Percentiles rank a stretch among this genome's conserved stretches.
Evolutionary conservation across 2,797 vertebrate genomes (phyloP).

Genomic region (Atherinosoma microstoma): DNA sequence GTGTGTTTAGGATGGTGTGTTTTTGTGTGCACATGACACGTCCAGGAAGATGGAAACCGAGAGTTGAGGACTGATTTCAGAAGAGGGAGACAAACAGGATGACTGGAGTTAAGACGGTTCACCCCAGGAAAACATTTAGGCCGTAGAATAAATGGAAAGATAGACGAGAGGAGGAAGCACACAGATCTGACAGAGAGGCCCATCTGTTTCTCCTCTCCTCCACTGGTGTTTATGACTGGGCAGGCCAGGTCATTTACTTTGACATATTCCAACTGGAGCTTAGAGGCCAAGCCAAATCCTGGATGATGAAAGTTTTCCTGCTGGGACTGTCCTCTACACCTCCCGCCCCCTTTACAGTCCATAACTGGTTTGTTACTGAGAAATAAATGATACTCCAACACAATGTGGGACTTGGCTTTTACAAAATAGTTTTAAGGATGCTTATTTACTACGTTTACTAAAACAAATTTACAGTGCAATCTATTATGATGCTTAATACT

Average conservation of each 20-base stretch:
- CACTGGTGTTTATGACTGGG: constrained; percentile 58
- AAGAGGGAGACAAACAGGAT: constrained; percentile 22
- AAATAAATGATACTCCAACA: too few species aligned
- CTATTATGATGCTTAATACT: too few species aligned
- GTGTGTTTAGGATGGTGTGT: constrained; percentile 21
- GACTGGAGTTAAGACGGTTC: constrained; percentile 38
- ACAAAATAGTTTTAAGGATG: neutral
- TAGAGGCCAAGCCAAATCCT: constrained; percentile 38
- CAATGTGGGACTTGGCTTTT: neutral
- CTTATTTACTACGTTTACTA: neutral
- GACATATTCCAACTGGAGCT: constrained; percentile 58
- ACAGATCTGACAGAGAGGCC: constrained; percentile 64
- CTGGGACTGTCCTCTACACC: constrained; percentile 28
- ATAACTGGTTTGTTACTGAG: neutral
- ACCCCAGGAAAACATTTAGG: constrained; percentile 32
- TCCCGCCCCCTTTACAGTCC: neutral
- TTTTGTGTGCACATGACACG: constrained; percentile 12
- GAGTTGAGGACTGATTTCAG: constrained; percentile 32
- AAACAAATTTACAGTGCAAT: too few species aligned
- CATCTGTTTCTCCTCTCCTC: constrained; percentile 75
- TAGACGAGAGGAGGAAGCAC: constrained; percentile 51
- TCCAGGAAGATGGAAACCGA: neutral
- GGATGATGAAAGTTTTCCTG: constrained; percentile 28
- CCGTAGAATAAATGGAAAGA: constrained; percentile 45
- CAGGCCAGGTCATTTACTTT: constrained; percentile 55